These are phyloP conservation scores for Troides aeacus DNA, from an alignment of 2,888 invertebrate species.

Conservation along the genomic window DNA sequence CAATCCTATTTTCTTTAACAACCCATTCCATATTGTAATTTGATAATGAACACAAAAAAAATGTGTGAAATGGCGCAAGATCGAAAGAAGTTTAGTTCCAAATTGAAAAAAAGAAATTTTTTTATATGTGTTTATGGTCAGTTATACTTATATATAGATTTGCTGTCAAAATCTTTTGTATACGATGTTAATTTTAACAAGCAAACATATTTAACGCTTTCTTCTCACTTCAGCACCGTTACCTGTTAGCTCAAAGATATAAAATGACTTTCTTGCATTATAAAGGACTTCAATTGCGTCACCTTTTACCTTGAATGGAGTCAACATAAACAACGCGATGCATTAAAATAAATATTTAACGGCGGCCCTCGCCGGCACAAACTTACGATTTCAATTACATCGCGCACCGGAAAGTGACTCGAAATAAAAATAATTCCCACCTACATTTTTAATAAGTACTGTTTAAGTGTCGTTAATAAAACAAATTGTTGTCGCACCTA, in stretches of 20 bases:
- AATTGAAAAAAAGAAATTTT: no score
- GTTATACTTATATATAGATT: neutral
- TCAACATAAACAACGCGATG: constrained; percentile 33
- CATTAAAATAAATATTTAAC: constrained; percentile 40
- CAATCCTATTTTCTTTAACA: no score
- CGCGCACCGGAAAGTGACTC: constrained; percentile 34
- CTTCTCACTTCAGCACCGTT: constrained; percentile 17
- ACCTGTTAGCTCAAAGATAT: constrained; percentile 21
- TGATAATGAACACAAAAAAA: no score
- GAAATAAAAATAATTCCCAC: constrained; percentile 57
- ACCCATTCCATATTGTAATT: no score
- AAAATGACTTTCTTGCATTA: constrained; percentile 29
- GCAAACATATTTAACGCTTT: constrained; percentile 17
- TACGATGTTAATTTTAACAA: neutral
- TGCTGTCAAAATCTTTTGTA: neutral
- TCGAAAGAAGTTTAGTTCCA: no score
- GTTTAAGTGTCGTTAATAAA: constrained; percentile 73
- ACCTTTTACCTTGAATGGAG: constrained; percentile 38
- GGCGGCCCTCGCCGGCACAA: constrained; percentile 31
- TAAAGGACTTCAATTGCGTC: constrained; percentile 36
- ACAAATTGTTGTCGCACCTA: constrained; percentile 62
- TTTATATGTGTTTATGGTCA: no score
- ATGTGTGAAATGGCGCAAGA: no score
- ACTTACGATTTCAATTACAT: constrained; percentile 35
- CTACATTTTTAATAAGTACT: constrained; percentile 73